Conservation (phyloP, 2,797 vertebrate genomes). For the Apogon hyalosoma region DNA sequence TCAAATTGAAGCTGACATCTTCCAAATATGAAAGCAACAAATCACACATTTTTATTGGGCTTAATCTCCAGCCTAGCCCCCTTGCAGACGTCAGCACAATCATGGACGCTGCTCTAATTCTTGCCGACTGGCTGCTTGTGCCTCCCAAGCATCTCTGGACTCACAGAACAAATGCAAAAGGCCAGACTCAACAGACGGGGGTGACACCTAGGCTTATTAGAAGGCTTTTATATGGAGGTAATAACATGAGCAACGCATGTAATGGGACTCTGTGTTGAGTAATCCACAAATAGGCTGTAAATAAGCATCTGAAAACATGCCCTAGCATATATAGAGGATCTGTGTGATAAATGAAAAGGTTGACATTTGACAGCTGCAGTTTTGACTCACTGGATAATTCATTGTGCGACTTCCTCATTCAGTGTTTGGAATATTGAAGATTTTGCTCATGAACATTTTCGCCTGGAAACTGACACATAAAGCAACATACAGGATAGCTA, state of each 20-base stretch:
- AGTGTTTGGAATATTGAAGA: neutral
- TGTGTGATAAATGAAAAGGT: constrained; percentile 7
- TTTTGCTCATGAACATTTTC: neutral
- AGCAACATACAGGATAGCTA: too few relatives aligned
- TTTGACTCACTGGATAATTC: constrained; percentile 32
- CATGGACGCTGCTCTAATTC: constrained; percentile 79
- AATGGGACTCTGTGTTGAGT: constrained; percentile 16
- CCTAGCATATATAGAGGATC: constrained; percentile 11
- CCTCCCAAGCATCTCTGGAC: constrained; percentile 70
- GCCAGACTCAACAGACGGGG: constrained; percentile 50
- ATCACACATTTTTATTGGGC: constrained; percentile 87
- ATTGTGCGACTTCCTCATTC: neutral
- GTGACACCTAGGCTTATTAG: constrained; percentile 71
- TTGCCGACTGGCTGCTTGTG: constrained; percentile 76
- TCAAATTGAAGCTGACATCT: constrained; percentile 86
- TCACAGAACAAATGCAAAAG: constrained; percentile 52
- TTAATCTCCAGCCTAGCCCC: constrained; percentile 79
- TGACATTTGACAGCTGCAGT: constrained; percentile 7
- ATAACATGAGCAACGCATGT: constrained; percentile 29
- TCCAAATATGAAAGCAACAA: constrained; percentile 89
- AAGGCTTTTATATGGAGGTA: constrained; percentile 50
- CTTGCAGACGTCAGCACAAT: constrained; percentile 85
- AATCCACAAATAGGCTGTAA: constrained; percentile 47
- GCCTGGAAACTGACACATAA: neutral
- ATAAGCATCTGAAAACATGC: constrained; percentile 43